Percentiles rank a stretch among this genome's conserved stretches.
Conservation (phyloP, 2,888 invertebrate genomes). For the Orchestes rusci region DNA sequence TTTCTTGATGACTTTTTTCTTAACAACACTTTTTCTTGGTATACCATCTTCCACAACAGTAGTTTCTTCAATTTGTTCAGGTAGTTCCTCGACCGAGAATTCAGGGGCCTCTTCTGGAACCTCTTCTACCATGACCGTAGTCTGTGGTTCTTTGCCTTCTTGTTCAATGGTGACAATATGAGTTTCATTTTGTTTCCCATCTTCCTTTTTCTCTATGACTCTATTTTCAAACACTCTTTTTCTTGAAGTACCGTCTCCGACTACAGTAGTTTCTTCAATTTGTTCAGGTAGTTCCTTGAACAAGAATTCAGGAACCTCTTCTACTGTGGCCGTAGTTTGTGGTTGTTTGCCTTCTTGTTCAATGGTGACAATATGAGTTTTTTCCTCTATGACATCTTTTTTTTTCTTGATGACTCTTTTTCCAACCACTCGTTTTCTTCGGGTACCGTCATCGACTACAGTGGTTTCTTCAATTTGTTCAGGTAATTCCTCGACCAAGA, state of each 20-base stretch:
- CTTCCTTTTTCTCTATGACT: slow-evolving; percentile 44
- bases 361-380: slow-evolving; percentile 39
- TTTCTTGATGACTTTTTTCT: slow-evolving; percentile 33
- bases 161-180: slow-evolving; percentile 47
- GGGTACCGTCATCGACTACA: slow-evolving; percentile 28
- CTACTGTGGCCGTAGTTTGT: slow-evolving; percentile 39
- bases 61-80: slow-evolving; percentile 30
- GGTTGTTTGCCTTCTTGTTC: slow-evolving; percentile 45
- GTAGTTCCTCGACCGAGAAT: slow-evolving; percentile 26
- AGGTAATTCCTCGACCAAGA: slow-evolving; percentile 22
- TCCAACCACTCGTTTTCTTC: slow-evolving; percentile 34
- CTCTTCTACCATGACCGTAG: slow-evolving; percentile 41
- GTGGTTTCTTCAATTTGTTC: slow-evolving; percentile 29
- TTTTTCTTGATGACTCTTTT: slow-evolving; percentile 42
- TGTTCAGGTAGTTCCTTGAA: slow-evolving; percentile 30
- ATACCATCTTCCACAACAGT: slow-evolving; percentile 28
- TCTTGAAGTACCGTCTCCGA: slow-evolving; percentile 39
- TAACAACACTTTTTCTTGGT: slow-evolving; percentile 29
- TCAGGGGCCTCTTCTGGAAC: slow-evolving; percentile 32
- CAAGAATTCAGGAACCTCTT: slow-evolving; percentile 33
- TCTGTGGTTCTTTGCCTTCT: slow-evolving; percentile 43
- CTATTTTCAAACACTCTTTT: slow-evolving; percentile 34
- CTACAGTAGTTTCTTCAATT: slow-evolving; percentile 32
- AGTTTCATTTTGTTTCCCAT: slow-evolving; percentile 34
- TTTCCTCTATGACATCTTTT: slow-evolving; percentile 40